Evolutionary conservation across 2,888 invertebrate species (phyloP), one percentile per base, ranked within the genome.

Genomic region (Mystacides longicornis): DNA sequence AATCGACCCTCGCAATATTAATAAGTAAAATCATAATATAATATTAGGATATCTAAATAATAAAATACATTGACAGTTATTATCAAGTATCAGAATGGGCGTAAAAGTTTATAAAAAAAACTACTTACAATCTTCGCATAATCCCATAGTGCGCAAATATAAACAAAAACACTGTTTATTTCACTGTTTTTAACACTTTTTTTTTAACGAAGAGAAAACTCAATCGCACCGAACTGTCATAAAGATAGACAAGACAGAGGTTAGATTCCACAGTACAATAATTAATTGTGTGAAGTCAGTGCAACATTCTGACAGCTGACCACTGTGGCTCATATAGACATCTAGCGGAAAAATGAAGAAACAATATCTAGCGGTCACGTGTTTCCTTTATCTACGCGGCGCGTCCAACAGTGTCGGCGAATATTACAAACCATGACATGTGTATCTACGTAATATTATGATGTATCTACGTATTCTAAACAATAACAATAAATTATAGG

Each of bases 81-180:
- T 20, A 45, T 20, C 21, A 31, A 19, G 2, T 9, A 19, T 3
- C 16, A 45, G 52, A 49, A 37, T 48, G 16, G 22, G 22, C 27
- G 49, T 33, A 21, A 46, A n/a, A 46, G 20, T 19, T 3, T 2
- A 20, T 5, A 31, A 18, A 27, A 46, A 18, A 14, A 46, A 47
- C 22, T 37, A 49, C 56, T 56, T 42, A 56, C 56, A 47, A 42
- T 56, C 56, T 52, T 56, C 56, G 45, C 56, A 56, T 18, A 56
- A 46, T 49, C 56, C 56, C 56, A 56, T 56, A 31, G 19, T 27
- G 11, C 21, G 47, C 42, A 18, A 55, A 56, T 22, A 21, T 37
- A 9, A 37, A n/a, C 20, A 31, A 22, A 56, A 51, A 51, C 55
- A 56, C 55, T 18, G 31, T 18, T 47, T 46, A 47, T 51, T 23